These are phyloP conservation scores for Atta colombica DNA, from an alignment of 1,140 invertebrate genomes.

Conservation along the genomic window DNA sequence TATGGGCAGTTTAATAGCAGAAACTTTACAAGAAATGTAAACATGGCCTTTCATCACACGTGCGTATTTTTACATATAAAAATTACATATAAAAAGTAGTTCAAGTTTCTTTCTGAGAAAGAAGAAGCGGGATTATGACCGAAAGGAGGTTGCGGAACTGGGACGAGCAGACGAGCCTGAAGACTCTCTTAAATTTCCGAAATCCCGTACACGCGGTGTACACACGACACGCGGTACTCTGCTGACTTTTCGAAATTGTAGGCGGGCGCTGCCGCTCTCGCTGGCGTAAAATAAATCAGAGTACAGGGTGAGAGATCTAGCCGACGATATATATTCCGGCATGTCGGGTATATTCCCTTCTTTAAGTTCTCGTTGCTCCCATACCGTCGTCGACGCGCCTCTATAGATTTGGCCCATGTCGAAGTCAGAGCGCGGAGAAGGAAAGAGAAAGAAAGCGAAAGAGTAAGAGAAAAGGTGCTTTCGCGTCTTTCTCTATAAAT, in stretches of 20 bases:
- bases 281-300: constrained; percentile 75
- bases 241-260: constrained; percentile 76
- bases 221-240: constrained; percentile 59
- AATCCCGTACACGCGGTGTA: constrained; percentile 62
- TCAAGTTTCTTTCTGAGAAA: not conserved
- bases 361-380: constrained; percentile 70
- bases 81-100: not conserved
- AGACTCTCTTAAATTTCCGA: constrained; percentile 55
- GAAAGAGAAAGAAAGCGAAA: constrained; percentile 22
- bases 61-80: not conserved
- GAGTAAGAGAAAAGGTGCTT: constrained; percentile 14
- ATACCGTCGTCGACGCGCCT: constrained; percentile 14
- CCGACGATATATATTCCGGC: constrained; percentile 70
- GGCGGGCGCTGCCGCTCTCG: constrained; percentile 61
- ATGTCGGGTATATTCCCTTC: constrained; percentile 71
- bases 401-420: constrained; percentile 73
- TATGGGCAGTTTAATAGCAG: not conserved
- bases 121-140: not conserved
- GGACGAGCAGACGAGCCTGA: constrained; percentile 49
- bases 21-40: not conserved
- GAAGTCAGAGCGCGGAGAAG: constrained; percentile 58
- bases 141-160: constrained; percentile 40
- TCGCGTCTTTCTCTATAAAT: constrained; percentile 66
- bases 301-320: constrained; percentile 70
- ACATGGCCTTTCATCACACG: not conserved